Base-by-base conservation (phyloP, 2,113 vertebrate species). In the Tiliqua scincoides region DNA sequence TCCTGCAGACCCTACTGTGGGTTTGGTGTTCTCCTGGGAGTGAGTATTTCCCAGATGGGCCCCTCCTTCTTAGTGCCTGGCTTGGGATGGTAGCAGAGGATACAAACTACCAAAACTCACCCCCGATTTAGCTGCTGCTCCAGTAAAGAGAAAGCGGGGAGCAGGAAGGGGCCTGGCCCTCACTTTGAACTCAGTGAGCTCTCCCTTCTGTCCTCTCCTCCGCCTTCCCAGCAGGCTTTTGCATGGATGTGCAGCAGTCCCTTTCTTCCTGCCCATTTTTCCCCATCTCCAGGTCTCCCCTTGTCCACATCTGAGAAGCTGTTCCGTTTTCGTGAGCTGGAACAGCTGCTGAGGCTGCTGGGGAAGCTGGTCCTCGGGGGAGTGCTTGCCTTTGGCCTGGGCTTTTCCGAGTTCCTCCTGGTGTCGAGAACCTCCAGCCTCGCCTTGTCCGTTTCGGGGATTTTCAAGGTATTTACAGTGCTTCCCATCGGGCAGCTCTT, bases 331-430 rank as follows among this genome's bases (percentile, higher is more conserved):
- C 96, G 96, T 3, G 97, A 99, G 88, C 86, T 96, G 2, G 93
- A 93, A 7, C 95, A 96, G 62, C 95, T 98, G 79, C 93, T 98
- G 65, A 88, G 95, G 75, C 96, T 97, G 0, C 88, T 99, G 32
- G 87, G 96, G 79, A 96, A 95, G 17, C 97, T 99, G 90, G 95
- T 97, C 73, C 81, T 97, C 4, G 98, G 99, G 1, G 98, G 98
- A 52, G 43, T 94, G 6, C 96, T 99, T 86, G 98, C 98, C 83
- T 99, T 99, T 73, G 98, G 98, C 30, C 95, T 99, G 85, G 98
- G 98, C 92, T 99, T 98, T 96, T 99, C 99, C 0, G 98, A 99
- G 95, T 99, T 99, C 94, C 97, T 99, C 80, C 95, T 99, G 43
- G 98, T 99, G 85, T 98, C 98, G 84, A 96, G 97, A 79, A 98